Evolutionary conservation across 2,888 invertebrate genomes (phyloP).

Genomic region (Diachrysia chrysitis): DNA sequence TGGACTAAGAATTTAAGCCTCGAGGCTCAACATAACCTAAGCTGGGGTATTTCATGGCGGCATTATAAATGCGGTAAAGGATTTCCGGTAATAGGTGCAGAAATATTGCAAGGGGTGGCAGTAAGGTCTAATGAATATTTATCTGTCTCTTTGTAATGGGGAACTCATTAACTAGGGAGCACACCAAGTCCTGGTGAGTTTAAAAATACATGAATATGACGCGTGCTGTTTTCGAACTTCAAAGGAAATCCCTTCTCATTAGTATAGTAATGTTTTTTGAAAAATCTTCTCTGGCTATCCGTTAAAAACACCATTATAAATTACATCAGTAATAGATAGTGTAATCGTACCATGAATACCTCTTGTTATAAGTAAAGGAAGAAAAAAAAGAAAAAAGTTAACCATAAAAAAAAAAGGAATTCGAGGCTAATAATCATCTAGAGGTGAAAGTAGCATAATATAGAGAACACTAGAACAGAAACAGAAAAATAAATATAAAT

Average conservation of each 20-base stretch:
- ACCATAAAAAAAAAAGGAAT: too few species aligned
- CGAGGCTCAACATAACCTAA: constrained; percentile 29
- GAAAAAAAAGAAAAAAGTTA: too few species aligned
- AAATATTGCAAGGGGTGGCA: constrained; percentile 35
- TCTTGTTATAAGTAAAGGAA: too few species aligned
- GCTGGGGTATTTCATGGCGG: constrained; percentile 5
- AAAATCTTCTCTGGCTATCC: not conserved
- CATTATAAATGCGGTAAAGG: constrained; percentile 38
- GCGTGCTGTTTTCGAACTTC: not conserved
- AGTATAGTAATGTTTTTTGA: not conserved
- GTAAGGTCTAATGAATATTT: constrained; percentile 46
- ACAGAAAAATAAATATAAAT: too few species aligned
- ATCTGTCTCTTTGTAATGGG: constrained; percentile 21
- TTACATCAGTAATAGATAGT: too few species aligned
- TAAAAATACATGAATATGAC: not conserved
- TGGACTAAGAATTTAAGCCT: constrained; percentile 28
- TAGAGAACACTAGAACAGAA: too few species aligned
- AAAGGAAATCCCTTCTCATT: not conserved
- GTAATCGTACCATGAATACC: too few species aligned
- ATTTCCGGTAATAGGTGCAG: constrained; percentile 43
- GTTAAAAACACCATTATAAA: not conserved
- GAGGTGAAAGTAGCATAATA: too few species aligned
- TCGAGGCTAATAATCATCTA: too few species aligned
- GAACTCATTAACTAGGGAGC: constrained; percentile 13
- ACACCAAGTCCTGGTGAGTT: not conserved